Percentiles rank a stretch among this genome's conserved stretches.
phyloP scores from a whole-genome alignment of 2,888 invertebrate genomes.

The Stenodema calcarata region DNA sequence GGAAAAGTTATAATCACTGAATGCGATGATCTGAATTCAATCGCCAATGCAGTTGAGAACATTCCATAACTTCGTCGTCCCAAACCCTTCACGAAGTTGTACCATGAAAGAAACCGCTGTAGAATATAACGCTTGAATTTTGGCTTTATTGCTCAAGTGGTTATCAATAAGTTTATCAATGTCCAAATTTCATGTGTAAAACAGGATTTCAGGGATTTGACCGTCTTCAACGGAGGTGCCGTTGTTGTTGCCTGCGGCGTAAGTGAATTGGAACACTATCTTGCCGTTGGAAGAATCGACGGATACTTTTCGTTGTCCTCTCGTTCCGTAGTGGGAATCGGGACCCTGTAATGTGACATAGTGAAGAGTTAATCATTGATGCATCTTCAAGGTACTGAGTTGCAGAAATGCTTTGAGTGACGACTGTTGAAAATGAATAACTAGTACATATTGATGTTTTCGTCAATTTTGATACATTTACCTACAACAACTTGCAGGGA shows the following conservation, averaged over 20 bases:
- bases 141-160: neutral
- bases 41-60: neutral
- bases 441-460: too few relatives aligned
- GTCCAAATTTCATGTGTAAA: constrained; percentile 68
- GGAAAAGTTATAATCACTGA: neutral
- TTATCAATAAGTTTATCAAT: neutral
- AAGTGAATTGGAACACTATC: constrained; percentile 83
- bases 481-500: too few relatives aligned
- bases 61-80: neutral
- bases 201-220: constrained; percentile 86
- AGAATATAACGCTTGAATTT: neutral
- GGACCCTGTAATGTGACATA: constrained; percentile 69
- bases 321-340: constrained; percentile 86
- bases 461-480: too few relatives aligned
- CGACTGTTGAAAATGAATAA: too few relatives aligned
- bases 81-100: neutral
- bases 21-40: neutral
- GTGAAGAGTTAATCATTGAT: too few relatives aligned
- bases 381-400: too few relatives aligned
- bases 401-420: too few relatives aligned
- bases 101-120: neutral
- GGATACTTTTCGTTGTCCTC: constrained; percentile 76
- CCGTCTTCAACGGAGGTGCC: constrained; percentile 87
- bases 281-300: constrained; percentile 78
- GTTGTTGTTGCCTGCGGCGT: constrained; percentile 85